Evolutionary conservation across 1,140 invertebrate genomes (phyloP).

Genomic region (Tetragonula clypearis): DNA sequence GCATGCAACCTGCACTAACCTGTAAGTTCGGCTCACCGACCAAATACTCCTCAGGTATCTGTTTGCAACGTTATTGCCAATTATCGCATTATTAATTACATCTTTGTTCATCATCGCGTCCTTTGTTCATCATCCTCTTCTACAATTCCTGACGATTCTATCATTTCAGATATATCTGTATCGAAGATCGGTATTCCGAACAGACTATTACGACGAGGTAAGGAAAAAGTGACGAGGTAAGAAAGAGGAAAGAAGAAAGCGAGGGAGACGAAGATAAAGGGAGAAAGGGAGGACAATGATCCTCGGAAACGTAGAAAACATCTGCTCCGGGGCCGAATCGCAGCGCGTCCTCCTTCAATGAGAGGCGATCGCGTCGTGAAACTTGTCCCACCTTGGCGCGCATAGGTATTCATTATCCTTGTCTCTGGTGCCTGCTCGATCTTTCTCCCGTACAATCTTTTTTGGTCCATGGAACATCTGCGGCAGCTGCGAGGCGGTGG

Average conservation of each 20-base stretch:
- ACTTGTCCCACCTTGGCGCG: slow-evolving; percentile 75
- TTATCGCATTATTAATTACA: not conserved
- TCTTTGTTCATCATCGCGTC: not conserved
- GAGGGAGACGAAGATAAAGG: not conserved
- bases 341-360: slow-evolving; percentile 66
- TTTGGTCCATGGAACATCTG: slow-evolving; percentile 81
- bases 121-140: not conserved
- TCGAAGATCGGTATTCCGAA: not conserved
- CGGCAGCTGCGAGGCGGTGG: slow-evolving; percentile 80
- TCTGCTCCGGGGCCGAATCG: slow-evolving; percentile 54
- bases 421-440: slow-evolving; percentile 56
- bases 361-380: slow-evolving; percentile 70
- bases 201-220: not conserved
- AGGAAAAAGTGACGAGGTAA: not conserved
- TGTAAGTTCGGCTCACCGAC: not conserved
- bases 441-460: slow-evolving; percentile 69
- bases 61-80: not conserved
- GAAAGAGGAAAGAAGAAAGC: slow-evolving; percentile 19
- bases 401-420: slow-evolving; percentile 76
- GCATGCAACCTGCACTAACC: not conserved
- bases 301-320: slow-evolving; percentile 56
- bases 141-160: not conserved
- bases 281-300: slow-evolving; percentile 62
- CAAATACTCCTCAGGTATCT: not conserved
- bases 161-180: not conserved